Evolutionary conservation across 2,888 invertebrate species (phyloP), one percentile per base, ranked within the genome.

Genomic region (Pachliopta kotzebuea): DNA sequence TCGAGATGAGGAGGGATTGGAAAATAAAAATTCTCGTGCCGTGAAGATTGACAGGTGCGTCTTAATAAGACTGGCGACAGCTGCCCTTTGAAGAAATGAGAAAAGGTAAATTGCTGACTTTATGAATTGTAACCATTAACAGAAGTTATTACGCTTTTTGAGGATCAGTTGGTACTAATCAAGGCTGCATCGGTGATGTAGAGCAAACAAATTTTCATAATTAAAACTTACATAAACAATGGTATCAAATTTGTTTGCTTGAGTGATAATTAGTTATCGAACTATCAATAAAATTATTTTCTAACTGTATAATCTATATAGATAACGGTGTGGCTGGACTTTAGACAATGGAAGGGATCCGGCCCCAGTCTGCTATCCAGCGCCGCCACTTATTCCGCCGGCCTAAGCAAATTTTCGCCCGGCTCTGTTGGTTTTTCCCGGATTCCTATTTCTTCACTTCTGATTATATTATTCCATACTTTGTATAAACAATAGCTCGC

Each of bases 401-500:
- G 86, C 92, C 92, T 92, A 92, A 92, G 92, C 92, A 92, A 92
- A 92, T 91, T 90, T 88, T 81, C 85, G 77, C 77, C 82, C 80
- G 82, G 74, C 84, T 80, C 79, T 91, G 90, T 90, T 91, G 90
- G 81, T 89, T 91, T 91, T 91, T 90, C 87, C 83, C 72, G 80
- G 83, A 90, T 89, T 90, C 85, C 89, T 88, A 88, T 88, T 90
- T 91, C 91, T 91, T 91, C 90, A 89, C 88, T 89, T 85, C 88
- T 89, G 90, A 90, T 91, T 90, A 91, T 90, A 85, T 90, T 90
- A 91, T 90, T 90, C 84, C 81, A 90, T 91, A 90, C 90, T 91
- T 89, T 90, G 88, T 82, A 78, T 86, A 89, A 90, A 91, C 90
- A 91, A 88, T 88, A 81, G 83, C 70, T 78, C 71, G 67, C 60